A percentile compares a stretch with the other conserved stretches of the same genome.
Conservation (phyloP, 2,888 invertebrate genomes). For the Panorpa germanica region DNA sequence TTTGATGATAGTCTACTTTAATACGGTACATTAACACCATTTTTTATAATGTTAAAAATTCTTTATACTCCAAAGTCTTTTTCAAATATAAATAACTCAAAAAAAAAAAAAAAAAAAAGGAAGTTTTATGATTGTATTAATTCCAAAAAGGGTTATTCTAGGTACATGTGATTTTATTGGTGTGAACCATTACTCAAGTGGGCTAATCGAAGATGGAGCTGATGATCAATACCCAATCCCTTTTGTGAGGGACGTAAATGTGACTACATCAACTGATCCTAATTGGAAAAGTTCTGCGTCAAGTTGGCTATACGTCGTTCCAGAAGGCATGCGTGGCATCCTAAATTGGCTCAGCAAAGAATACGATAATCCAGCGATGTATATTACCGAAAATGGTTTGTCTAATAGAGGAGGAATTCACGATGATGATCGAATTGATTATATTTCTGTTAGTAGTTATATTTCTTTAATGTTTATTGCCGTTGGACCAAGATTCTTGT, state of each 20-base stretch:
- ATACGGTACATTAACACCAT: too few relatives aligned
- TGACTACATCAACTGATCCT: constrained; percentile 31
- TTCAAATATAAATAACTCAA: too few relatives aligned
- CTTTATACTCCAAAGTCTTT: too few relatives aligned
- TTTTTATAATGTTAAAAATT: too few relatives aligned
- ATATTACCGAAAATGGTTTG: constrained; percentile 42
- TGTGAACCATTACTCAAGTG: constrained; percentile 51
- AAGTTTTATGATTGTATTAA: too few relatives aligned
- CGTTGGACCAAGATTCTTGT: too few relatives aligned
- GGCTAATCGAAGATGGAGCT: constrained; percentile 23
- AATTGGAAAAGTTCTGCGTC: constrained; percentile 39
- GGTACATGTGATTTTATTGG: constrained; percentile 55
- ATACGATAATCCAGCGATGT: constrained; percentile 34
- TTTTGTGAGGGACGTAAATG: constrained; percentile 39
- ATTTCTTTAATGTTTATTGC: too few relatives aligned
- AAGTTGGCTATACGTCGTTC: constrained; percentile 35
- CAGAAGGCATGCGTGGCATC: constrained; percentile 42
- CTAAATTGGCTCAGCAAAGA: constrained; percentile 38
- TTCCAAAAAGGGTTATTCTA: too few relatives aligned
- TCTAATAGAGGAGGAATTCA: constrained; percentile 27
- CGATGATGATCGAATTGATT: constrained; percentile 29
- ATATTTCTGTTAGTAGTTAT: constrained; percentile 20
- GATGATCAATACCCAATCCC: constrained; percentile 23
- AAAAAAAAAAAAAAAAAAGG: too few relatives aligned
- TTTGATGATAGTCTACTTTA: too few relatives aligned